Evolutionary conservation across 2,888 invertebrate species (phyloP), one percentile per base, ranked within the genome.

Genomic region (Brachycybe producta): DNA sequence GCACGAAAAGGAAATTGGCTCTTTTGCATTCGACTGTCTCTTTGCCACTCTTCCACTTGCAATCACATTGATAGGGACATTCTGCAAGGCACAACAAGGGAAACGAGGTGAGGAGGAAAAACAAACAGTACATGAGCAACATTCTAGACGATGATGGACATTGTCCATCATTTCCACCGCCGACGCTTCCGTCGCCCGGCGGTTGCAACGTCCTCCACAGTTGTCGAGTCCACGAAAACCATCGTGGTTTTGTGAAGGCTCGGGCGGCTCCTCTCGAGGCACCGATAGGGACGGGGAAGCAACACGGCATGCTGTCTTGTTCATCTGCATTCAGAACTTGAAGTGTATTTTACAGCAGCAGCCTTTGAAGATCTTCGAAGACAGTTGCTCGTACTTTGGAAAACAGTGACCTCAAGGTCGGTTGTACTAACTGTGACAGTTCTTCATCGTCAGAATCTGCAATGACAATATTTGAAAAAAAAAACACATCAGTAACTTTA

Each of bases 21-120:
- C 85, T 81, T 64, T 80, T 79, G 69, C 91, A 91, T 70, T 88
- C 87, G 54, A 88, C 85, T 44, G 84, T 81, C 69, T 85, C 84
- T 68, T 86, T 86, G 61, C 85, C 85, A 64, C 79, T 80, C 67
- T 82, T 82, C 86, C 86, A 87, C 70, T 84, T 84, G 74, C 86
- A 86, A 68, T 84, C 83, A 70, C 86, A 87, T 60, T 78, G 73
- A 57, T 79, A 75, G 61, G 86, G 84, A 69, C 87, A 88, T 28
- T 26, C 28, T 19, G 47, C 47, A 52, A 52, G 52, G 52, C 52
- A 52, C 47, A 38, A 27, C 26, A 32, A 30, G 32, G 26, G 49
- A 17, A 15, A 26, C 15, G 21, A 36, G 23, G 26, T 36, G 17
- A 44, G 45, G 45, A 44, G 21, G 8, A 44, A 44, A 30, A 44